Evolutionary conservation across 2,888 invertebrate species (phyloP).

Genomic region (Siphonodentalium dalli): DNA sequence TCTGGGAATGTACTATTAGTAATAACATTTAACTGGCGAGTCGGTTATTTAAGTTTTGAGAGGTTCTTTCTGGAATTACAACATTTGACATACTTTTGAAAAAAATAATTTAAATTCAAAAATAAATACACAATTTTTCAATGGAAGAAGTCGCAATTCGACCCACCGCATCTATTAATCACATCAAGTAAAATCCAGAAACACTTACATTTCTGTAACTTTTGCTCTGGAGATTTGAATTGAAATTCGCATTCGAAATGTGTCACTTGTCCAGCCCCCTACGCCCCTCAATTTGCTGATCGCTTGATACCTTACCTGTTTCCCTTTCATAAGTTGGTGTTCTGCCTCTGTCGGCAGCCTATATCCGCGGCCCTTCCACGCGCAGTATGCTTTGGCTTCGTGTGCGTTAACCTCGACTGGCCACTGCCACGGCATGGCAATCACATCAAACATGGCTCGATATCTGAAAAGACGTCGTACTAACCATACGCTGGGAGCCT

Average conservation of each 20-base stretch:
- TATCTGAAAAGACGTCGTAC: slow-evolving; percentile 37
- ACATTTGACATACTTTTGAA: too few relatives aligned
- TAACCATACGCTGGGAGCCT: neutral
- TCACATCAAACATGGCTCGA: slow-evolving; percentile 58
- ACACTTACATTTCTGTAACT: too few relatives aligned
- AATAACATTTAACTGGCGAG: neutral
- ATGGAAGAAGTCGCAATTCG: too few relatives aligned
- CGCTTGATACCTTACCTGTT: too few relatives aligned
- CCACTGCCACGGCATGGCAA: slow-evolving; percentile 60
- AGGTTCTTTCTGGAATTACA: too few relatives aligned
- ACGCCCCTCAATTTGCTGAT: too few relatives aligned
- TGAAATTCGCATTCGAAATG: too few relatives aligned
- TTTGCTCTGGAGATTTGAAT: too few relatives aligned
- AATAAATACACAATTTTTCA: too few relatives aligned
- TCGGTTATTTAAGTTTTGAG: neutral
- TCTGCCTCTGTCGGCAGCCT: slow-evolving; percentile 60
- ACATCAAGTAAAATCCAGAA: too few relatives aligned
- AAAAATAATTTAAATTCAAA: neutral
- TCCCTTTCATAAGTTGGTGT: slow-evolving; percentile 52
- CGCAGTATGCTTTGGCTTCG: slow-evolving; percentile 62
- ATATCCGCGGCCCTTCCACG: slow-evolving; percentile 58
- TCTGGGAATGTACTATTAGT: neutral
- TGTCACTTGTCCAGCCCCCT: too few relatives aligned
- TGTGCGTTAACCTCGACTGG: slow-evolving; percentile 63
- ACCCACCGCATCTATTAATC: too few relatives aligned